Base-by-base conservation (phyloP, 2,888 invertebrate species). In the Lasioglossum leucozonium region DNA sequence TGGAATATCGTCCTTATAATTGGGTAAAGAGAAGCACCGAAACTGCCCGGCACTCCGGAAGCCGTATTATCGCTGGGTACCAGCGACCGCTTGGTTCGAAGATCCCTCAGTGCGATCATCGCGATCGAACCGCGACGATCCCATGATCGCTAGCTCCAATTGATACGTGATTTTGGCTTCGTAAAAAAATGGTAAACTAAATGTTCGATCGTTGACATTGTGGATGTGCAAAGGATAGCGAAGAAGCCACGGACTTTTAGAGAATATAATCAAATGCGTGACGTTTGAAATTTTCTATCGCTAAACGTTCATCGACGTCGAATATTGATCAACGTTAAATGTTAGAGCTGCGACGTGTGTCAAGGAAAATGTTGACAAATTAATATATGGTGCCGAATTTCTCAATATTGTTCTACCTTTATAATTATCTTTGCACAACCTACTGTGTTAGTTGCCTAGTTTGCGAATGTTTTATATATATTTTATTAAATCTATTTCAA, bases 1-100 rank as follows among this genome's bases (percentile, higher is more conserved):
- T 93, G 88, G 91, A 93, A 93, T 93, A 93, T 91, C 90, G 90
- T 87, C 85, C 69, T 88, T 85, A 90, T 95, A 95, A 95, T 95
- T 94, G 93, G 92, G 94, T 95, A 95, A 95, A 95, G 93, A 94
- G 95, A 95, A 95, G 95, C 95, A 94, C 94, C 91, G 92, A 88
- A 94, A 95, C 93, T 94, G 94, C 93, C 87, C 76, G 89, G 89
- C 90, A 91, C 89, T 91, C 89, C 88, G 87, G 94, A 94, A 94
- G 94, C 94, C 94, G 80, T 93, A 94, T 75, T 87, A 82, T 75
- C 34, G 81, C 77, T 18, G 69, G 81, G 81, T 84, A 77, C 72
- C 55, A 71, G 44, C 83, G 86, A 69, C 71, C 80, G 86, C 83
- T 84, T 77, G 73, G 81, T 40, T 72, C 8, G 40, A 13, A 76